These are phyloP conservation scores for Leptopilina clavipes DNA, from an alignment of 1,140 invertebrate species.

Conservation along the genomic window DNA sequence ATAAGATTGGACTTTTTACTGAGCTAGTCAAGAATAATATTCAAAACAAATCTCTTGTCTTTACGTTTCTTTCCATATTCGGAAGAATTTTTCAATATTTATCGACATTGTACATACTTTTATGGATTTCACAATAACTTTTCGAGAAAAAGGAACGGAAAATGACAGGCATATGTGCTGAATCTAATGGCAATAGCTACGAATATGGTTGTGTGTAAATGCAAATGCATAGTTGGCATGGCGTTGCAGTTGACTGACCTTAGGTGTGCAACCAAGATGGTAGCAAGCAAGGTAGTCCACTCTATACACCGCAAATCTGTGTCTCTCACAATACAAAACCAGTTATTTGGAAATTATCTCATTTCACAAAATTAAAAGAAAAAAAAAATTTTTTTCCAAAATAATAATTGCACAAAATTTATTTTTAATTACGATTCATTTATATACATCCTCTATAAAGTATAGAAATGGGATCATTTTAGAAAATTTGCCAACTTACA, in stretches of 20 bases:
- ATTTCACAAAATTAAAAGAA: neutral
- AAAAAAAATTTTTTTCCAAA: no score
- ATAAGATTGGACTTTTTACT: no score
- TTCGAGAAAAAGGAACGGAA: neutral
- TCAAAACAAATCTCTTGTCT: no score
- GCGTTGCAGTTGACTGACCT: constrained; percentile 59
- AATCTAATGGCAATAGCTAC: constrained; percentile 14
- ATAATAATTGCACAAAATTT: no score
- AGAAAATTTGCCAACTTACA: neutral
- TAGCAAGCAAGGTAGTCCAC: constrained; percentile 37
- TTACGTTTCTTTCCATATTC: no score
- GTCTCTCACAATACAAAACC: constrained; percentile 9
- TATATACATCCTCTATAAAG: no score
- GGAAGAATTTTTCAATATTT: no score
- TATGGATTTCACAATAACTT: neutral
- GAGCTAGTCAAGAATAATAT: no score
- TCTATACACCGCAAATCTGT: neutral
- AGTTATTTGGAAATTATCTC: constrained; percentile 23
- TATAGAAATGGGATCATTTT: constrained; percentile 1
- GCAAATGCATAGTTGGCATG: constrained; percentile 49
- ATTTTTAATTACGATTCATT: no score
- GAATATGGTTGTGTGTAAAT: constrained; percentile 30
- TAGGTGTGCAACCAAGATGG: constrained; percentile 42
- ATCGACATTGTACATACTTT: neutral
- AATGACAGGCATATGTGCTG: constrained; percentile 33